A percentile compares a stretch with the other conserved stretches of the same genome.
Evolutionary conservation across 2,113 vertebrate species (phyloP).

Genomic region (Neogale vison): DNA sequence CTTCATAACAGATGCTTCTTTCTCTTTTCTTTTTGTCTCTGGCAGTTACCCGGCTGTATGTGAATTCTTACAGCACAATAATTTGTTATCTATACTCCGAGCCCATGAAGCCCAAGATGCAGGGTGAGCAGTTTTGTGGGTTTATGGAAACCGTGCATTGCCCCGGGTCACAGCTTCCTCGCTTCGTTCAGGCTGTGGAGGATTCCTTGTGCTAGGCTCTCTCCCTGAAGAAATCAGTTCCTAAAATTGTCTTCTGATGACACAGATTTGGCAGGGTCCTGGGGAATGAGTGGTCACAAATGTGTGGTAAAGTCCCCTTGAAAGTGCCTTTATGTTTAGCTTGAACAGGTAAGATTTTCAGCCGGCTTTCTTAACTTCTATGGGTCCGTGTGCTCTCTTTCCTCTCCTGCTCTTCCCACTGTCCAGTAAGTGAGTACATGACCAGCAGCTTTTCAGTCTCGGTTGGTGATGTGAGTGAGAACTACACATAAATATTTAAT

Average conservation of each 20-base stretch:
- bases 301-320: neutral
- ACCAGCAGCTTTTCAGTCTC: neutral
- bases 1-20: constrained; percentile 60
- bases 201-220: neutral
- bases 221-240: neutral
- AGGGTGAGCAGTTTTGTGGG: constrained; percentile 89
- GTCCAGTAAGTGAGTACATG: neutral
- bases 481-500: neutral
- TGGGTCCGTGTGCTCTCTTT: neutral
- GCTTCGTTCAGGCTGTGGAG: neutral
- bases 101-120: constrained; percentile 99
- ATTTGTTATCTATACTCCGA: constrained; percentile 99
- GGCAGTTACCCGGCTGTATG: constrained; percentile 98
- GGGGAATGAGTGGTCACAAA: neutral
- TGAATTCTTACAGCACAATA: constrained; percentile 99
- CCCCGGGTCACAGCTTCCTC: neutral
- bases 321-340: neutral
- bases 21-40: constrained; percentile 62
- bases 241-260: neutral
- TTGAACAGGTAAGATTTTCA: neutral
- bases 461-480: neutral
- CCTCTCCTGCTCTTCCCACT: neutral
- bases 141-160: neutral
- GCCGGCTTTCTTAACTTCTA: neutral
- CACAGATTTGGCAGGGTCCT: neutral